Evolutionary conservation across 2,113 vertebrate genomes (phyloP).

Genomic region (Camelus dromedarius): DNA sequence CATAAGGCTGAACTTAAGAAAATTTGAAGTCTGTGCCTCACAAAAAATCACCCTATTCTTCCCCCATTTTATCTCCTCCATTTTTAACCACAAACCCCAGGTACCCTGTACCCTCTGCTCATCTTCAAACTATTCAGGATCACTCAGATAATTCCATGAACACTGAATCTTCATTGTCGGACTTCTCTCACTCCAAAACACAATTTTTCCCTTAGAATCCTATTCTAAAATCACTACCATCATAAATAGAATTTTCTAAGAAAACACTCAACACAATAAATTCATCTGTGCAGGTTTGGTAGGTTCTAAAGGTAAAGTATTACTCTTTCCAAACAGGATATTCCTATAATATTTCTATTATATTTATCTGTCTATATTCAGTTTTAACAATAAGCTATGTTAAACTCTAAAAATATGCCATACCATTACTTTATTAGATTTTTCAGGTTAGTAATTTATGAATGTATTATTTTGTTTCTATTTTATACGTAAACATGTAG

Average conservation of each 20-base stretch:
- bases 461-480: not conserved
- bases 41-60: not conserved
- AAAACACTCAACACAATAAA: not conserved
- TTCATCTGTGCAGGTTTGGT: not conserved
- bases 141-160: not conserved
- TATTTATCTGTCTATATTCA: not conserved
- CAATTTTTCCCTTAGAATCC: not conserved
- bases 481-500: not conserved
- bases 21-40: not conserved
- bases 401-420: not conserved
- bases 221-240: not conserved
- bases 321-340: not conserved
- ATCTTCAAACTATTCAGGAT: not conserved
- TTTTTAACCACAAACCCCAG: not conserved
- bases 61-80: not conserved
- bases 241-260: slow-evolving; percentile 20
- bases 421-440: not conserved
- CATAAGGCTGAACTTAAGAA: not conserved
- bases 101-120: not conserved
- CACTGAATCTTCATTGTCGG: not conserved
- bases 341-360: not conserved
- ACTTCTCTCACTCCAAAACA: not conserved
- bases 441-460: not conserved
- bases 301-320: not conserved
- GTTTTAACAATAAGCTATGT: slow-evolving; percentile 18